A percentile compares a stretch with the other conserved stretches of the same genome.
These are phyloP conservation scores for Styela plicata DNA, from an alignment of 23 tunicate genomes.

Conservation along the genomic window DNA sequence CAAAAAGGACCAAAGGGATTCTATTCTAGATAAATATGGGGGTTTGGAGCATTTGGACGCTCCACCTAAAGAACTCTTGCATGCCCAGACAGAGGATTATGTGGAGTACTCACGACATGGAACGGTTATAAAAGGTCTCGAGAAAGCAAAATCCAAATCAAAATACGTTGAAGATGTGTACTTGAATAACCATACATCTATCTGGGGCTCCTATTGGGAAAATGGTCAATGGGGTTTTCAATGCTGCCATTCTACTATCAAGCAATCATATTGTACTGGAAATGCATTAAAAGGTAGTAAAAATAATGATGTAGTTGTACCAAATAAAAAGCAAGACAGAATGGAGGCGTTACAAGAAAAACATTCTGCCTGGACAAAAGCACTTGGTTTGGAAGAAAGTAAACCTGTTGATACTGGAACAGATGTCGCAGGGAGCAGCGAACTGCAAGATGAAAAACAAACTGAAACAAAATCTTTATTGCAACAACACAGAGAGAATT, in stretches of 20 bases:
- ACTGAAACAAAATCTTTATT: slow-evolving; percentile 54
- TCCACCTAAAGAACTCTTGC: slow-evolving; percentile 95
- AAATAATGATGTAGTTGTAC: slow-evolving; percentile 5
- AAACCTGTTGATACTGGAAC: not conserved
- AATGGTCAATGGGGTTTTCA: slow-evolving; percentile 78
- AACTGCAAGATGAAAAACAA: slow-evolving; percentile 28
- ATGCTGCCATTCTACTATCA: slow-evolving; percentile 82
- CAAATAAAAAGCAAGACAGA: slow-evolving; percentile 19
- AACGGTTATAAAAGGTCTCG: slow-evolving; percentile 85
- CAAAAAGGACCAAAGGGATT: slow-evolving; percentile 55
- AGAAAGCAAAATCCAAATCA: slow-evolving; percentile 81
- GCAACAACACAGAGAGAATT: slow-evolving; percentile 41
- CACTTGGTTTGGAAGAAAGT: slow-evolving; percentile 41
- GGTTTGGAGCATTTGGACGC: slow-evolving; percentile 91
- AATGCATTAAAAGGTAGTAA: slow-evolving; percentile 34
- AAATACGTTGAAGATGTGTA: slow-evolving; percentile 75
- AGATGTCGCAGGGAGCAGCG: not conserved
- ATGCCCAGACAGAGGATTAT: slow-evolving; percentile 95
- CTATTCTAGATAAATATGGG: slow-evolving; percentile 86
- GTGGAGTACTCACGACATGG: slow-evolving; percentile 94
- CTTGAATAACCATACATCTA: slow-evolving; percentile 83
- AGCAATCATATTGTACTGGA: slow-evolving; percentile 88
- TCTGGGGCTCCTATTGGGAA: slow-evolving; percentile 93
- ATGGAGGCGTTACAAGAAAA: slow-evolving; percentile 54
- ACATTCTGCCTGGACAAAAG: slow-evolving; percentile 74